Evolutionary conservation across 2,888 invertebrate species (phyloP).

Genomic region (Sphaerophoria rueppellii): DNA sequence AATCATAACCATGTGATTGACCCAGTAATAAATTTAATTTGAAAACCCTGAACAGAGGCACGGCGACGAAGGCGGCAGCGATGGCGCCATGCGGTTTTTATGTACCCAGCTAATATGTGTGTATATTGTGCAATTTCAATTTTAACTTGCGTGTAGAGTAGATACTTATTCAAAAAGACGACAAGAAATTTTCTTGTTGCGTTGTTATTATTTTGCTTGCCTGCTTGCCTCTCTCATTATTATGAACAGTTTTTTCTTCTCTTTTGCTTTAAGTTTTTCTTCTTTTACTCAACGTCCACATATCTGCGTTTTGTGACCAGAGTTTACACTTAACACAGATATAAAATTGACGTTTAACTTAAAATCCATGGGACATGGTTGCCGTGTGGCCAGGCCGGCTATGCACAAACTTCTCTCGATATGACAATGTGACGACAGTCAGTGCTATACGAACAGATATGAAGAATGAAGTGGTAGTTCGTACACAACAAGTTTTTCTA

Average conservation of each 20-base stretch:
- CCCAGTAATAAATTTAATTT: conserved; percentile 45
- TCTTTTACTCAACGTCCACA: not conserved
- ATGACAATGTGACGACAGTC: conserved; percentile 7
- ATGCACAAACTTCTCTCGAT: not conserved
- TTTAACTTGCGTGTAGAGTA: not conserved
- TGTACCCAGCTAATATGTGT: conserved; percentile 69
- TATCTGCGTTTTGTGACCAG: not conserved
- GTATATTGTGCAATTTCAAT: conserved; percentile 59
- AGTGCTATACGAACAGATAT: not conserved
- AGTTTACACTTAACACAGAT: conserved; percentile 3
- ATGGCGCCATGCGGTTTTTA: conserved; percentile 74
- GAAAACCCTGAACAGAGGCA: conserved; percentile 63
- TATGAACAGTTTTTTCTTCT: not conserved
- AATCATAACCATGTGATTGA: conserved; percentile 37
- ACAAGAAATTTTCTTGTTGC: conserved; percentile 7
- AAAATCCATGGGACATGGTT: conserved; percentile 9
- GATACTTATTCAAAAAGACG: not conserved
- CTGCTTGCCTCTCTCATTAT: too few relatives aligned
- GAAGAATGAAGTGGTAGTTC: not conserved
- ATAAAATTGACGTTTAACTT: not conserved
- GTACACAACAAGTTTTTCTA: conserved; percentile 21
- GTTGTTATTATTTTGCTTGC: not conserved
- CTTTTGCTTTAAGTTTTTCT: not conserved
- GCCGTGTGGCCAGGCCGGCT: conserved; percentile 3
- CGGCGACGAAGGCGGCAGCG: not conserved